Conservation (phyloP, 2,888 invertebrate species). For the Dendrolimus pini region DNA sequence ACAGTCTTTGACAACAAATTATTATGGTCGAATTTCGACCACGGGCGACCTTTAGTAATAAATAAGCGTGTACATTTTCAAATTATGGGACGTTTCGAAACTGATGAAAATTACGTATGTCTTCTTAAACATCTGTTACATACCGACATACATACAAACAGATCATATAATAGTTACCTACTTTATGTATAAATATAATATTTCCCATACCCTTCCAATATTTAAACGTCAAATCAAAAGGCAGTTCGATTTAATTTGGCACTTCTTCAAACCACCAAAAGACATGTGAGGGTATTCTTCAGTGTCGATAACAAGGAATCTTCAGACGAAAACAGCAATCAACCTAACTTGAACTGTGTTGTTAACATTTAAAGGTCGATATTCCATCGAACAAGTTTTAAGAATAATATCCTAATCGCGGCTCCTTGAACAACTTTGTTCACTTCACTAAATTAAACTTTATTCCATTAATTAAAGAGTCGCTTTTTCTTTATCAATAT, state of each 20-base stretch:
- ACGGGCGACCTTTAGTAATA: too few species aligned
- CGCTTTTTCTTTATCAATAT: neutral
- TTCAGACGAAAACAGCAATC: neutral
- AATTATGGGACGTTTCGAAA: too few species aligned
- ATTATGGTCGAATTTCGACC: too few species aligned
- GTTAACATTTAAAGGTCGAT: neutral
- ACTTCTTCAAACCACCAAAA: conserved; percentile 2
- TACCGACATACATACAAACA: too few species aligned
- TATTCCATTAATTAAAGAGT: neutral
- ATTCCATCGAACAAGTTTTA: neutral
- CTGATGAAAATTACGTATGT: too few species aligned
- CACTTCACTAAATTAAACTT: neutral
- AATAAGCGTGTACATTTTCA: too few species aligned
- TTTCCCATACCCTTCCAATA: neutral
- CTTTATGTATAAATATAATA: too few species aligned
- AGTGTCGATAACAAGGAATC: neutral
- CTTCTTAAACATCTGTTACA: too few species aligned
- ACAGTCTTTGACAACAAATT: too few species aligned
- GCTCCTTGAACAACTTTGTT: neutral
- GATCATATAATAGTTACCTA: too few species aligned
- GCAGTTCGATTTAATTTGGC: conserved; percentile 3
- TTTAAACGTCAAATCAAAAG: conserved; percentile 1
- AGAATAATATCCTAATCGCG: conserved; percentile 2
- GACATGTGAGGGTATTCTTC: neutral
- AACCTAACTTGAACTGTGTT: neutral